Evolutionary conservation across 2,888 invertebrate species (phyloP), one percentile per base, ranked within the genome.

Genomic region (Rhodophaea formosa): DNA sequence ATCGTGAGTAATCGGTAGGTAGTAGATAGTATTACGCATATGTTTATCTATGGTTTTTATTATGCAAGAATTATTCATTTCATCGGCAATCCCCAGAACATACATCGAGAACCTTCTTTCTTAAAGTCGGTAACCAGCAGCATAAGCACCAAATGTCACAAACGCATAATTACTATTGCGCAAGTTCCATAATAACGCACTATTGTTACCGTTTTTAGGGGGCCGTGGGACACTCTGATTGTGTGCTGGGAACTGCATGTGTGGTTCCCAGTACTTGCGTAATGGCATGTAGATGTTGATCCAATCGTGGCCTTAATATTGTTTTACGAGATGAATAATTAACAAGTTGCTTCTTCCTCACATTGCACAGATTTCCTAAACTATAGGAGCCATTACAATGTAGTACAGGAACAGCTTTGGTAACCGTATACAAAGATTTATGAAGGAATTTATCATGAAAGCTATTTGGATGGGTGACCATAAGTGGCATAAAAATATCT

Each of bases 191-290:
- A 53, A 53, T 55, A 55, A 55, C 32, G 32, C 54, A 7, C 16
- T 32, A 55, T 55, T 55, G 54, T 55, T 46, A 15, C 16, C 12
- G 44, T 55, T 55, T 54, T 55, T 45, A 23, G 32, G 17, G 30
- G 46, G 45, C 54, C 45, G 45, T 45, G 54, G 45, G 46, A 45
- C 32, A 15, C 46, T 23, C 5, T 5, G 23, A 51, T 51, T 51
- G 30, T 42, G 10, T 10, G 29, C 3, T 58, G 58, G 43, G 58
- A 58, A 58, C 8, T 46, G 42, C 29, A 46, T 54, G 39, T 49
- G 56, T 55, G 42, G 49, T 58, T 56, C 56, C 56, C 56, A 56
- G 39, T 14, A 10, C 15, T 47, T 35, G 39, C 56, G 47, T 29
- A 47, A 56, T 46, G 35, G 51, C 16, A 35, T 51, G 35, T 35